These are phyloP conservation scores for Aphodius granarius DNA, from an alignment of 2,888 invertebrate species.

Conservation along the genomic window DNA sequence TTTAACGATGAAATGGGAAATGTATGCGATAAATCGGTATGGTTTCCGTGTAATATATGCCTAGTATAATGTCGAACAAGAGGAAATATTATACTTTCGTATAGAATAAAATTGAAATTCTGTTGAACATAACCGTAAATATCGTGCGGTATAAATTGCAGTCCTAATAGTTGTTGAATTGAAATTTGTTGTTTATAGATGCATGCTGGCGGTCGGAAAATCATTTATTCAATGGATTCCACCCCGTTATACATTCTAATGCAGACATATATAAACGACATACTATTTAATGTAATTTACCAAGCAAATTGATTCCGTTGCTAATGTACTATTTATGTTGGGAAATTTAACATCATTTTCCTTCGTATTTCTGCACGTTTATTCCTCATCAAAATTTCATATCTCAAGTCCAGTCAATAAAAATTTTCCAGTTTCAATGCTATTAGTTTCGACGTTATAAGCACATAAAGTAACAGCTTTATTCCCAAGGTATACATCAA, in stretches of 20 bases:
- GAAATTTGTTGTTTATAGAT: neutral
- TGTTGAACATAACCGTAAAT: neutral
- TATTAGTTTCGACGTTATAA: no score
- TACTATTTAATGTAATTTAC: no score
- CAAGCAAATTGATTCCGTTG: no score
- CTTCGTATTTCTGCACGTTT: no score
- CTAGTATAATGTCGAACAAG: neutral
- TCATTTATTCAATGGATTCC: neutral
- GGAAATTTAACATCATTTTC: no score
- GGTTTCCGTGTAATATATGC: neutral
- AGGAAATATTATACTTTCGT: neutral
- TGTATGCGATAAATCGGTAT: neutral
- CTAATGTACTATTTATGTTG: no score
- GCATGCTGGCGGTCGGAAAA: neutral
- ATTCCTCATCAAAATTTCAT: no score
- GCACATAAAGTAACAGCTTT: no score
- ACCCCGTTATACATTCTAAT: neutral
- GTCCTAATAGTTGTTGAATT: neutral
- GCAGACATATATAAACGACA: neutral
- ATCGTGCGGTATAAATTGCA: neutral
- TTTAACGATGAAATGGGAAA: neutral
- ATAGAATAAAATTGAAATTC: neutral
- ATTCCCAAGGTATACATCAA: no score
- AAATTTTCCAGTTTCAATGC: no score
- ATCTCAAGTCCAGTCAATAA: no score